Conservation (phyloP, 2,888 invertebrate species). For the Dorcus parallelipipedus region DNA sequence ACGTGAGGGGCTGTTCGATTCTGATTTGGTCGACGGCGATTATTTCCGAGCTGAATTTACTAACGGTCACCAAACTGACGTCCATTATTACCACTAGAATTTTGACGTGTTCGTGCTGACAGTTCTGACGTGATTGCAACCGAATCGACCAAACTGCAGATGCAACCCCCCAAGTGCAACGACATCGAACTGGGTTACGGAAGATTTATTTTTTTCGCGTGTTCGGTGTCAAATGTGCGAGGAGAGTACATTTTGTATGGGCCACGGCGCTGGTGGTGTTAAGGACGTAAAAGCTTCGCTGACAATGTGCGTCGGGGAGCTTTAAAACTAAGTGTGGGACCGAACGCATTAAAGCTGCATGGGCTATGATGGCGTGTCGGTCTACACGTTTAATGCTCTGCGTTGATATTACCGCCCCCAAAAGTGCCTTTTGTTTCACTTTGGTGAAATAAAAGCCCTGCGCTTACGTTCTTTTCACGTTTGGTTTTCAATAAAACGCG, state of each 20-base stretch:
- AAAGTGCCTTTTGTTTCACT: background rate
- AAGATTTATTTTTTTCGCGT: no score
- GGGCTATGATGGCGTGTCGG: background rate
- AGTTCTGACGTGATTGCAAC: background rate
- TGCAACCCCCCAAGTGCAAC: no score
- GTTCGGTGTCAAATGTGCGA: no score
- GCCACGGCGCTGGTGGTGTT: no score
- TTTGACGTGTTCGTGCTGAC: conserved; percentile 5
- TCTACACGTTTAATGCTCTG: background rate
- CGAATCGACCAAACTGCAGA: no score
- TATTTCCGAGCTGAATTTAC: conserved; percentile 30
- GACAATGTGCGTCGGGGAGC: no score
- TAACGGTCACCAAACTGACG: conserved; percentile 26
- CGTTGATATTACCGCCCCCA: background rate
- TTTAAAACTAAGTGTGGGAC: background rate
- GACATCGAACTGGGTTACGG: no score
- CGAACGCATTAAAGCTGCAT: background rate
- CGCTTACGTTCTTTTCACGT: no score
- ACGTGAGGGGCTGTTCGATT: conserved; percentile 13
- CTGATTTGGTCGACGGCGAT: conserved; percentile 17
- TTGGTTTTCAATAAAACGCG: no score
- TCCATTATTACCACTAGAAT: conserved; percentile 18
- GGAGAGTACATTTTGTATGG: no score
- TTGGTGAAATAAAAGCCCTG: no score
- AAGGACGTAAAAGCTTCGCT: no score